phyloP scores from a whole-genome alignment of 2,113 vertebrate genomes.

The Anseranas semipalmata region DNA sequence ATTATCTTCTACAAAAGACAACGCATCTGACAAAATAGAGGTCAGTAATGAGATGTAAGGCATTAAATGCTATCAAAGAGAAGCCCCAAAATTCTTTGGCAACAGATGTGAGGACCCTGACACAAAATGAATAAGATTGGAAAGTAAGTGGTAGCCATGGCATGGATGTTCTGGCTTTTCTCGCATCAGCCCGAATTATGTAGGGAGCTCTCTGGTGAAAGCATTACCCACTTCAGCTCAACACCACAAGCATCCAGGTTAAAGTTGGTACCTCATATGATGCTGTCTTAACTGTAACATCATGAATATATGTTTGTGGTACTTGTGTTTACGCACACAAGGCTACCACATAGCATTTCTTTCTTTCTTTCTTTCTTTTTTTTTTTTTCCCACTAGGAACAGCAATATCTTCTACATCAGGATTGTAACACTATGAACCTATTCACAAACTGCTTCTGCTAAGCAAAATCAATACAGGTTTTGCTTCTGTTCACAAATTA shows the following conservation, averaged over 20 bases:
- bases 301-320: neutral
- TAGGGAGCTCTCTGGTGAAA: neutral
- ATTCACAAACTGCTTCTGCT: neutral
- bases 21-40: neutral
- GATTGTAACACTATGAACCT: neutral
- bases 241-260: neutral
- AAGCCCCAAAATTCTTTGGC: neutral
- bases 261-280: neutral
- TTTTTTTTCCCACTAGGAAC: neutral
- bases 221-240: neutral
- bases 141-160: neutral
- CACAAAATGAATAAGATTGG: rapidly evolving
- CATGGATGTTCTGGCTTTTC: neutral
- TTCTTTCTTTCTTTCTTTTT: neutral
- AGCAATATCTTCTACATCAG: neutral
- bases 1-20: neutral
- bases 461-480: neutral
- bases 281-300: neutral
- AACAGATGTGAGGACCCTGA: neutral
- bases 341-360: neutral
- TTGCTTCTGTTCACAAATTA: neutral
- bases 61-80: neutral
- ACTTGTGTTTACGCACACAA: neutral
- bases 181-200: neutral
- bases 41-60: neutral